Evolutionary conservation across 1,140 invertebrate species (phyloP), one percentile per base, ranked within the genome.

Genomic region (Cylas formicarius): DNA sequence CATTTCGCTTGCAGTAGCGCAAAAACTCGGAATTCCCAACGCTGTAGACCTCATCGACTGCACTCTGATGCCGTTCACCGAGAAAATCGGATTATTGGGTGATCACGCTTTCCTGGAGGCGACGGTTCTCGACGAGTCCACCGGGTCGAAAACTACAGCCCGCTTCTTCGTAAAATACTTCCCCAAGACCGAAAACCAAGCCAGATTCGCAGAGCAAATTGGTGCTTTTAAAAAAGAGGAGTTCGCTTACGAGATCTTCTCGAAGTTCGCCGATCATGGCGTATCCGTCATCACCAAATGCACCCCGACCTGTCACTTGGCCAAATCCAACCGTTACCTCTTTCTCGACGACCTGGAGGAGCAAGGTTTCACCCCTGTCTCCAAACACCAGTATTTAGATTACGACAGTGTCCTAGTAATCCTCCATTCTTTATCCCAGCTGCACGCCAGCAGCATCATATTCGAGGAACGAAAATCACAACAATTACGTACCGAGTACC

Each of bases 391-490:
- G 8, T 48, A 61, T 8, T 57, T 67, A 19, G 49, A 42, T 20
- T 53, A 40, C 23, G 41, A 60, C 2, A 39, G 55, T 1, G 33
- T 66, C 47, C 4, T 62, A 9, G 58, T 54, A 23, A 46, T 70
- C 18, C 40, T 44, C 11, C 23, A 51, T 9, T 24, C 32, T 13
- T 16, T 70, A 11, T 66, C 68, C 4, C 58, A 54, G 34, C 33
- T 68, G 0, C 68, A 71, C 22, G 61, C 62, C 0, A 43, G 56
- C 6, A 63, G 57, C n/a, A 8, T 71, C 1, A 34, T 63, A 1
- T 62, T 58, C 14, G 67, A 71, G 39, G 46, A 56, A 23, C 48
- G 45, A 23, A 35, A 60, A 4, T 55, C 57, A 1, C 43, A 46
- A 1, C 19, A 56, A 0, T 19, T 44, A 3, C 34, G 31, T 3